phyloP scores from a whole-genome alignment of 1,140 invertebrate species.

The Drosophila kanapiae region DNA sequence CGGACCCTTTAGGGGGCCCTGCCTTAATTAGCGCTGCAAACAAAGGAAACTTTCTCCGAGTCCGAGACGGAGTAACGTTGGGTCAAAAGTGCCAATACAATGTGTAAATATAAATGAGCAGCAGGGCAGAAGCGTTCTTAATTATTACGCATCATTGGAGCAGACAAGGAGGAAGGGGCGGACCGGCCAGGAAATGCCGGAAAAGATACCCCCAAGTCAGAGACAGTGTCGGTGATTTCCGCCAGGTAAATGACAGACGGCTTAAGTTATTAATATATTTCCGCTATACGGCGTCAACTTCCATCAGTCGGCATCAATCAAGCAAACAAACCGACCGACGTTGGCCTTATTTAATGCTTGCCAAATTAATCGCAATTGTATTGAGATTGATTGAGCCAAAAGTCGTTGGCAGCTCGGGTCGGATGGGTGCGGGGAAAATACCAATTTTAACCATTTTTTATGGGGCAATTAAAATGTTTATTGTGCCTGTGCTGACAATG shows the following conservation, averaged over 20 bases:
- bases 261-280: conserved; percentile 69
- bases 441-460: conserved; percentile 23
- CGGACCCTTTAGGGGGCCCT: conserved; percentile 60
- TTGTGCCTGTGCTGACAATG: conserved; percentile 44
- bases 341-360: conserved; percentile 35
- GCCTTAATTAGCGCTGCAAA: conserved; percentile 74
- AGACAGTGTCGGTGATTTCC: conserved; percentile 37
- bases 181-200: conserved; percentile 14
- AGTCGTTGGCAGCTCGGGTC: conserved; percentile 2
- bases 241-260: conserved; percentile 56
- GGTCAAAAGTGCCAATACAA: conserved; percentile 77
- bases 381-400: conserved; percentile 65
- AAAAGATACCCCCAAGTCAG: conserved; percentile 14
- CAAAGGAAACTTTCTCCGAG: conserved; percentile 54
- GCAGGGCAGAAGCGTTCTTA: conserved; percentile 41
- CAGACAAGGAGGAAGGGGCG: background rate
- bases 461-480: conserved; percentile 65
- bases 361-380: conserved; percentile 69
- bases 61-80: conserved; percentile 41
- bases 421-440: conserved; percentile 2
- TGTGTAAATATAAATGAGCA: conserved; percentile 71
- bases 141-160: conserved; percentile 65
- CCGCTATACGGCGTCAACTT: conserved; percentile 16
- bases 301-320: conserved; percentile 59
- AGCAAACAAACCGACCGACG: conserved; percentile 28